Evolutionary conservation across 1,140 invertebrate genomes (phyloP), one percentile per base, ranked within the genome.

Genomic region (Pseudachorutes palmiensis): DNA sequence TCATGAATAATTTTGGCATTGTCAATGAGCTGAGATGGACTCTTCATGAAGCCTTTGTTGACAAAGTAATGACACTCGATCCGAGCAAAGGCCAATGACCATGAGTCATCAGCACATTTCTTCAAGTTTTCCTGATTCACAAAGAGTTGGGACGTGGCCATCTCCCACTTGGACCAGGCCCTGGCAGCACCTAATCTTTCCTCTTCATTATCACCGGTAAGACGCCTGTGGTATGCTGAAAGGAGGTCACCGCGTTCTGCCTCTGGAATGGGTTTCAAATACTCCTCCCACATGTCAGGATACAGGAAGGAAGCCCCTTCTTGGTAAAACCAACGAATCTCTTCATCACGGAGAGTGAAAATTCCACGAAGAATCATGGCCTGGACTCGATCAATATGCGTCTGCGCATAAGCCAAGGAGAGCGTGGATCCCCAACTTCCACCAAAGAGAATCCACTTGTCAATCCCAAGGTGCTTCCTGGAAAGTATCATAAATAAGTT

Each of bases 371-470:
- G 68, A 19, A 79, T 68, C 48, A 79, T 64, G 22, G 75, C 77
- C 48, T 76, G 76, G 0, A 79, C 78, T 59, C 72, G 74, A 48
- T 75, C 72, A 32, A 77, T 76, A 62, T 79, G 76, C 5, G 73
- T 75, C 65, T 79, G 66, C 32, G 78, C 73, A 70, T 79, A 79
- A 0, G 75, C 72, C 49, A 79, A 64, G 9, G 76, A 70, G 22
- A 79, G 70, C 0, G 76, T 76, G 26, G 78, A 78, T 0, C 78
- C 78, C 78, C 78, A 79, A 57, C 76, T 77, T 0, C 78, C 78
- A 3, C 78, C 78, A 70, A 79, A 79, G 9, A 79, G 76, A 19
- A 78, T 71, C 78, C 78, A 79, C 28, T 75, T 72, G 0, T 78
- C 75, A 60, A 79, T 77, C 1, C 68, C 68, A 9, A 79, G 70